Conservation (phyloP, 2,113 vertebrate genomes). For the Brachirus orientalis region DNA sequence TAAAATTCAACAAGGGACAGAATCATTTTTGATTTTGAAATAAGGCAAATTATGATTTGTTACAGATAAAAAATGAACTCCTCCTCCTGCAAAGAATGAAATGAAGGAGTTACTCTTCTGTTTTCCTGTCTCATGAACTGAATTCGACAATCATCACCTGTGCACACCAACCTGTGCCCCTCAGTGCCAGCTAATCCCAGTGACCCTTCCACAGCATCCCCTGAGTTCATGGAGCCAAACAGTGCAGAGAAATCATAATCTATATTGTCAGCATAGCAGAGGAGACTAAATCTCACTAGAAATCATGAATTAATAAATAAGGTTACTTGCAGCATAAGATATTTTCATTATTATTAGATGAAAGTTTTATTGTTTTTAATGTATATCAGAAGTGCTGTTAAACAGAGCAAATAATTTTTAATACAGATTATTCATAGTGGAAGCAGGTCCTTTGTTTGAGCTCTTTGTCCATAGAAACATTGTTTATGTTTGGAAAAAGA, state of each 20-base stretch:
- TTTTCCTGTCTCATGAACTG: not conserved
- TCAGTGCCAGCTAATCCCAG: conserved; percentile 47
- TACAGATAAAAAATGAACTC: conserved; percentile 80
- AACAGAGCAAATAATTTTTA: too few relatives aligned
- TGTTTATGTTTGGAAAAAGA: too few relatives aligned
- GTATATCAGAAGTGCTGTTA: too few relatives aligned
- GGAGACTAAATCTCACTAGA: not conserved
- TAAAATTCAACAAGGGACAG: conserved; percentile 35
- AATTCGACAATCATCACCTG: conserved; percentile 21
- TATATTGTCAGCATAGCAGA: not conserved
- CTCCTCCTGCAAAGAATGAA: conserved; percentile 80
- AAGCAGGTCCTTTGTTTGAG: too few relatives aligned
- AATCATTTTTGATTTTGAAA: too few relatives aligned
- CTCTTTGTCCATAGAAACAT: too few relatives aligned
- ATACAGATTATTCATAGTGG: too few relatives aligned
- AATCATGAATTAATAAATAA: not conserved
- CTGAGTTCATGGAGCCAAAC: conserved; percentile 23
- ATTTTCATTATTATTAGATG: too few relatives aligned
- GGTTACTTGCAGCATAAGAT: not conserved
- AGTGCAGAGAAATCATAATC: not conserved
- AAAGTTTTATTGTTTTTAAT: too few relatives aligned
- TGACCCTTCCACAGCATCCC: conserved; percentile 32
- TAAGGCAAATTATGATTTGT: conserved; percentile 50
- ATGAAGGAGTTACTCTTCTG: conserved; percentile 31
- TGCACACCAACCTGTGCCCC: conserved; percentile 38